phyloP scores from a whole-genome alignment of 2,797 vertebrate genomes.

The Parauchenoglanis ngamensis region DNA sequence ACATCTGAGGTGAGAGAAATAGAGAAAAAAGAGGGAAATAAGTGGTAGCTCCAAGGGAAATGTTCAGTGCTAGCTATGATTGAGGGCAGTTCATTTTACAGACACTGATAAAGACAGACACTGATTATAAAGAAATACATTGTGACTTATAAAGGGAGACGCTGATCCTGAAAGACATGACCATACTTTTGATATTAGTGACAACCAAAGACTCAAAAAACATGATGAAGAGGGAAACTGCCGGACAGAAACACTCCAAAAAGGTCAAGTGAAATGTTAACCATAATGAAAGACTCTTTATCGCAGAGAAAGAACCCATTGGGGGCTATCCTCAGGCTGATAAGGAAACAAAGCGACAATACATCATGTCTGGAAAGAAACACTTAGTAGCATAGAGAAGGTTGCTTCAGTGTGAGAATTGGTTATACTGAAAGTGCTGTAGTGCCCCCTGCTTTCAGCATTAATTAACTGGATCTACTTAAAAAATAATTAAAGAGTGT shows the following conservation, averaged over 20 bases:
- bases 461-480: neutral
- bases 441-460: constrained; percentile 1
- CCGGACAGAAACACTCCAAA: neutral
- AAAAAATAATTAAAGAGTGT: neutral
- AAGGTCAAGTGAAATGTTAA: neutral
- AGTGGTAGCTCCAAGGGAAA: neutral
- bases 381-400: neutral
- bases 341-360: neutral
- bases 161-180: neutral
- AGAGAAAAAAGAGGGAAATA: neutral
- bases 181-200: neutral
- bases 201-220: neutral
- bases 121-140: neutral
- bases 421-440: neutral
- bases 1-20: constrained; percentile 78
- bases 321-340: neutral
- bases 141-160: neutral
- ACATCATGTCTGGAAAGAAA: neutral
- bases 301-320: neutral
- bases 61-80: neutral
- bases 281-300: neutral
- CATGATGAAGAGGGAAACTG: neutral
- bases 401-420: neutral
- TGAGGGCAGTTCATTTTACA: neutral
- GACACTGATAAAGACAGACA: neutral